Percentiles rank a stretch among this genome's conserved stretches.
Evolutionary conservation across 1,140 invertebrate genomes (phyloP).

Genomic region (Vanessa atalanta): DNA sequence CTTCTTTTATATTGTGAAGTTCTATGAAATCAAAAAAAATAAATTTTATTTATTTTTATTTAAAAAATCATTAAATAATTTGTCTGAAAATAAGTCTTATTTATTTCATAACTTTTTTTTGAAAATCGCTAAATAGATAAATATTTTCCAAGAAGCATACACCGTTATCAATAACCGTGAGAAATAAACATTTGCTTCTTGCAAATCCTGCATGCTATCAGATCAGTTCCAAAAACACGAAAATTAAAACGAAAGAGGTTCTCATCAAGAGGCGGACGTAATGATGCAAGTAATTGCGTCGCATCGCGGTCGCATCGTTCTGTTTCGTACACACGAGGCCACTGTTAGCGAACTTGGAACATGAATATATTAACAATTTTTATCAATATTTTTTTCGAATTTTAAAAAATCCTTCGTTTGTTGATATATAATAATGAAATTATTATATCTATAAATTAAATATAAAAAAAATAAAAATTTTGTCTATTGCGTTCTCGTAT

Average conservation of each 20-base stretch:
- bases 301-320: slow-evolving; percentile 41
- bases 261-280: slow-evolving; percentile 51
- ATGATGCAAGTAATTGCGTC: slow-evolving; percentile 56
- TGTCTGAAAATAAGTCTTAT: too few relatives aligned
- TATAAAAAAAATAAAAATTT: too few relatives aligned
- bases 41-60: too few relatives aligned
- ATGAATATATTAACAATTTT: not conserved
- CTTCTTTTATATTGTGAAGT: too few relatives aligned
- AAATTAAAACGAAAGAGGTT: slow-evolving; percentile 55
- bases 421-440: too few relatives aligned
- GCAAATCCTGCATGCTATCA: slow-evolving; percentile 34
- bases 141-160: not conserved
- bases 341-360: slow-evolving; percentile 17
- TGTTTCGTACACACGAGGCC: slow-evolving; percentile 38
- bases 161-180: slow-evolving; percentile 34
- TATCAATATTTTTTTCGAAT: not conserved
- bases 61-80: too few relatives aligned
- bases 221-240: slow-evolving; percentile 41
- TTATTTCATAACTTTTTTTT: not conserved
- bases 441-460: too few relatives aligned
- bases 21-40: too few relatives aligned
- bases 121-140: not conserved
- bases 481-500: too few relatives aligned
- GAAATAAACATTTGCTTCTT: slow-evolving; percentile 31
- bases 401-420: too few relatives aligned